Base-by-base conservation (phyloP, 2,113 vertebrate genomes). In the Melanostigma gelatinosum region DNA sequence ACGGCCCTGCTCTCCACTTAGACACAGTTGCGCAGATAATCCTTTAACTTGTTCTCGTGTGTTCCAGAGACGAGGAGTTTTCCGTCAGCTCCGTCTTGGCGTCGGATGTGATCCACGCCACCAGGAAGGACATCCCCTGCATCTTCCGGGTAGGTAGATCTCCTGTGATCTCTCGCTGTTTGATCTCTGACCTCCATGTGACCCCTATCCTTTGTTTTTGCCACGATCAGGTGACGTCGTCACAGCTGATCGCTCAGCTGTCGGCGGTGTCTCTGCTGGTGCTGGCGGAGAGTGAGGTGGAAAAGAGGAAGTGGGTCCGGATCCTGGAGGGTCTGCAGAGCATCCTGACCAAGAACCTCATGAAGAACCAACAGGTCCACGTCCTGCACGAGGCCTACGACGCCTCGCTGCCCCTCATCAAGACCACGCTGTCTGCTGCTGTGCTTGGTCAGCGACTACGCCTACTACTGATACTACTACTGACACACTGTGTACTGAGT, bases 221-320 rank as follows among this genome's bases (percentile, higher is more conserved):
- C 44, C 8, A 0, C 22, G 5, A 22, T 22, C 91, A 99, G 98
- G 96, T 99, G 92, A 97, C 97, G 2, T 96, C 97, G 11, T 97
- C 97, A 36, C 95, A 97, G 91, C 92, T 97, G 93, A 95, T 96
- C 89, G 93, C 96, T 0, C 96, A 96, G 81, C 93, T 96, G 10
- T 96, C 96, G 74, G 94, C 95, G 3, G 95, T 96, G 88, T 99
- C 97, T 36, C 93, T 99, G 27, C 95, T 99, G 89, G 94, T 99
- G 46, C 94, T 99, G 92, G 97, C 98, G 0, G 98, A 99, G 93
- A 99, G 95, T 4, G 98, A 99, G 88, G 95, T 92, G 2, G 98
- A 99, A 80, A 99, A 99, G 93, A 95, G 94, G 89, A 98, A 97
- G 87, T 99, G 98, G 98, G 97, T 99, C 57, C 95, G 97, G 79